Percentiles rank a stretch among this genome's conserved stretches.
Evolutionary conservation across 2,888 invertebrate genomes (phyloP).

Genomic region (Thereva unica): DNA sequence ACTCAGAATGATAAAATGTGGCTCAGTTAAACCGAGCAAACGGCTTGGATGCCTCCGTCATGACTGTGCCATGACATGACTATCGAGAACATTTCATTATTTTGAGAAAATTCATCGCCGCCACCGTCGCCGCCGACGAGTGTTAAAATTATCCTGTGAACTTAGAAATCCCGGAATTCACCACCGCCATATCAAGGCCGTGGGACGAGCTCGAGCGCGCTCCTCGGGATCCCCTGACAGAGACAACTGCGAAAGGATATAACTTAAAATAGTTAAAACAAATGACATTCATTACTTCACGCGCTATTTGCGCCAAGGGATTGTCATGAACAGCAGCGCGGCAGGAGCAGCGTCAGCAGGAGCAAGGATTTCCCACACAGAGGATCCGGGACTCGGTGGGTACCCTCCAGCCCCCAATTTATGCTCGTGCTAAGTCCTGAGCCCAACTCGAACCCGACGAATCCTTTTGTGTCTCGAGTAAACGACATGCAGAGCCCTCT

Average conservation of each 20-base stretch:
- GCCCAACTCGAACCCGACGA: constrained; percentile 6
- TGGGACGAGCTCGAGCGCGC: not conserved
- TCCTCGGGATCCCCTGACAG: not conserved
- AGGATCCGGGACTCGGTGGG: no score
- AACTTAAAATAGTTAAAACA: constrained; percentile 34
- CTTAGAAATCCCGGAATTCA: no score
- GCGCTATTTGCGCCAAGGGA: constrained; percentile 32
- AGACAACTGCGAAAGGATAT: constrained; percentile 3
- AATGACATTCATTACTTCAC: constrained; percentile 33
- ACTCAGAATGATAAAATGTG: no score
- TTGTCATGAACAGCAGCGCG: constrained; percentile 30
- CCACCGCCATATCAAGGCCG: not conserved
- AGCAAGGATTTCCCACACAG: no score
- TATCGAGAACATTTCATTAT: no score
- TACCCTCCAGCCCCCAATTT: not conserved
- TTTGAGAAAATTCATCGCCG: no score
- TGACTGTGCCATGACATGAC: no score
- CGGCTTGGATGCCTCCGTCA: no score
- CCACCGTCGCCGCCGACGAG: no score
- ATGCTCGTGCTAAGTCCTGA: no score
- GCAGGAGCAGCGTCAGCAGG: not conserved
- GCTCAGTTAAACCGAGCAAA: no score
- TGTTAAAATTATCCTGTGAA: no score
- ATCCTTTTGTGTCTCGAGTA: constrained; percentile 8
- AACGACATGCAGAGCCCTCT: constrained; percentile 25